Evolutionary conservation across 2,113 vertebrate genomes (phyloP).

Genomic region (Rhinopithecus roxellana): DNA sequence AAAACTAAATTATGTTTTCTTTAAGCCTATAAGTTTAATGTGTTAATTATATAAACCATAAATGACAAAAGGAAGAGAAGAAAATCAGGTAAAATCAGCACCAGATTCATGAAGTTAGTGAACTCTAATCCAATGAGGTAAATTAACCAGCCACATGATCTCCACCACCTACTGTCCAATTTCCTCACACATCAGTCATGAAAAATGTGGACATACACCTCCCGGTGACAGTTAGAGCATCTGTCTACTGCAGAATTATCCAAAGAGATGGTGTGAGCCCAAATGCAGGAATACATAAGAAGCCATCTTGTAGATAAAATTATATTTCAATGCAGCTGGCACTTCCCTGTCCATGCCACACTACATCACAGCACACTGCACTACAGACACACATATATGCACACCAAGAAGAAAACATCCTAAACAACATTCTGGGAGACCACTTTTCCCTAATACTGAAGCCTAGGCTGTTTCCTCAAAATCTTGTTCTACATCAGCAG

Average conservation of each 20-base stretch:
- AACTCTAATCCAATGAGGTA: not conserved
- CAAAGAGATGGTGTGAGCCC: not conserved
- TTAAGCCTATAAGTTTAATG: not conserved
- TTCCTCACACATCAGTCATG: not conserved
- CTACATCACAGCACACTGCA: not conserved
- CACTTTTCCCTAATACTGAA: constrained; percentile 32
- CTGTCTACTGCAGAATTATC: not conserved
- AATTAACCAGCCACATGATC: not conserved
- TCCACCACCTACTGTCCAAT: not conserved
- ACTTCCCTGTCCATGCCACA: not conserved
- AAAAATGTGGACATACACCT: not conserved
- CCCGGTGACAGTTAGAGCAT: not conserved
- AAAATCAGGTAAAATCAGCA: not conserved
- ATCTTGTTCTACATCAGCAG: constrained; percentile 62
- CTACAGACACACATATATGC: not conserved
- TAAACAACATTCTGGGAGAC: constrained; percentile 7
- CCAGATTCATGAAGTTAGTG: not conserved
- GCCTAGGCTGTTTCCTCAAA: constrained; percentile 48
- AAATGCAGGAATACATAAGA: not conserved
- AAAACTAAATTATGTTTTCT: constrained; percentile 42
- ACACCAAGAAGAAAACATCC: not conserved
- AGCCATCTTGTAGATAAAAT: constrained; percentile 33
- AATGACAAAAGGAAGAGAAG: not conserved
- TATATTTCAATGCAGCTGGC: constrained; percentile 1
- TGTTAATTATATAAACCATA: not conserved